Evolutionary conservation across 2,113 vertebrate species (phyloP), one percentile per base, ranked within the genome.

Genomic region (Lepisosteus oculatus): DNA sequence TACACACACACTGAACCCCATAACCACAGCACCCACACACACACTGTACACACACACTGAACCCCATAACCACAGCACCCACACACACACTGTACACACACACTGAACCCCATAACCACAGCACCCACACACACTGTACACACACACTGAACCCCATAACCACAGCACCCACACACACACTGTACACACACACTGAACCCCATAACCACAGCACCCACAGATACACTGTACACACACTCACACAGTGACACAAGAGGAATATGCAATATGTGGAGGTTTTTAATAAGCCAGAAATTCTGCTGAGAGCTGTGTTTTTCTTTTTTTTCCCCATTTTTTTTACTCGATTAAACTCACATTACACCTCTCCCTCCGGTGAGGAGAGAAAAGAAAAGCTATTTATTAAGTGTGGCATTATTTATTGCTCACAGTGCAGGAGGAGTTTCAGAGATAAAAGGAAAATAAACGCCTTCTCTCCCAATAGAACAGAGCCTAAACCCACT

Each of bases 391-490:
- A 72, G 62, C 70, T 63, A 76, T 83, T 84, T 84, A 78, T 81
- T 79, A 80, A 77, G 43, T 69, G 59, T 65, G 72, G 15, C 41
- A 74, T 78, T 79, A 73, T 88, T 87, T 87, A 75, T 80, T 76
- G 69, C 74, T 75, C 3, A 59, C 63, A 44, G 68, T 14, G 6
- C 3, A 74, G 54, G 59, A 59, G 47, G 61, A 55, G 61, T 61
- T 67, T n/a, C 41, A 29, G 12, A 61, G 55, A 67, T 43, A 15
- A 76, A 15, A 69, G 69, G 68, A 57, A 41, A 75, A 62, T 68
- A 55, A 14, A 43, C 42, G 57, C 55, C 67, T 71, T 75, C 69
- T n/a, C 42, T 72, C 66, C 2, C 41, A 29, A 61, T 8, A 29
- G 15, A 6, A 17, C 1, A 69, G 79, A 61, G 73, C 77, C 70